Base-by-base conservation (phyloP, 2,888 invertebrate genomes). In the Boloria euphrosyne region DNA sequence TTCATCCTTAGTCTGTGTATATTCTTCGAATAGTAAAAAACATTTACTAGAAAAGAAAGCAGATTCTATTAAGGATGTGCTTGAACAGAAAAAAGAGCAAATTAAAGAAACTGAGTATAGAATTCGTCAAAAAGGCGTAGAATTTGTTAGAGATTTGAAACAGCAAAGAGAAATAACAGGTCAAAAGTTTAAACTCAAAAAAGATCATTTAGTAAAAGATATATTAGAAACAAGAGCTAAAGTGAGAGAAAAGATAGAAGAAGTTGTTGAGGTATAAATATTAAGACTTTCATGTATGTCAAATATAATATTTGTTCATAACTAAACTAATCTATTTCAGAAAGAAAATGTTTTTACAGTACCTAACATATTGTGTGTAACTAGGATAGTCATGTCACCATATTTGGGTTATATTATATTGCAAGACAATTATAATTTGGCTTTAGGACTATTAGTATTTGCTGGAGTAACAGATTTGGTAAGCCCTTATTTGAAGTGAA, bases 401-500 rank as follows among this genome's bases (percentile, higher is more conserved):
- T 95, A 96, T 79, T 93, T 99, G 71, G 98, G 98, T 27, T 97
- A 97, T 86, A 94, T 98, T 53, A 97, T 99, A 74, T 83, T 98
- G 16, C 94, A 96, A 75, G 95, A 96, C 31, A 93, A 96, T 73
- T 99, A 96, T 85, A 90, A 94, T 78, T 88, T 95, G 72, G 98
- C 99, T 0, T 93, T 98, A 72, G 95, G 95, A 59, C 84, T 99
- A 63, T 93, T 99, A 78, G 94, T 95, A 38, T 90, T 97, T 77
- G 99, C 99, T 72, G 98, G 98, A 70, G 81, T 98, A 1, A 97
- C 98, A 53, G 99, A 99, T 92, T 85, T 98, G 93, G 98, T 98
- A 93, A 91, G 92, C 78, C 54, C 59, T 59, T 47, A 38, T 58
- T 7, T 31, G 52, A 13, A 44, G 1, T 4, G 13, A 52, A 54